phyloP scores from a whole-genome alignment of 2,888 invertebrate species.

The Cyrtodaria siliqua region DNA sequence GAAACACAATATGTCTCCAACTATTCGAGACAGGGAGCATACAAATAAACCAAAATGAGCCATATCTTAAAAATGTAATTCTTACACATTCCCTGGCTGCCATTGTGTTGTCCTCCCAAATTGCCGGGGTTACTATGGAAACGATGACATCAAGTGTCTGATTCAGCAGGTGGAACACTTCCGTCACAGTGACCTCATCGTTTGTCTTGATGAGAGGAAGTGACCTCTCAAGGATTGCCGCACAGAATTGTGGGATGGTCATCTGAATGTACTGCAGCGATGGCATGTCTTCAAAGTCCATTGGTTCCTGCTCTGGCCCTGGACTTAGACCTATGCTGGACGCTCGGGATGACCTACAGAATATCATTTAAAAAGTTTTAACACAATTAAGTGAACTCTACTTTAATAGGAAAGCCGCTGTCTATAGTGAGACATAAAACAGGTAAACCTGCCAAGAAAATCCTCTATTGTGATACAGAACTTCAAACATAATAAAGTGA shows the following conservation, averaged over 20 bases:
- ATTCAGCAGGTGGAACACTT: constrained; percentile 73
- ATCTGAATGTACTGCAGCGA: constrained; percentile 81
- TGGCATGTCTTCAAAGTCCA: constrained; percentile 79
- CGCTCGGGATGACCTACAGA: constrained; percentile 30
- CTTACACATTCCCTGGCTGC: constrained; percentile 81
- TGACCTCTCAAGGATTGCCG: constrained; percentile 76
- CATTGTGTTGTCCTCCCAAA: constrained; percentile 81
- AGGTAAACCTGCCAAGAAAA: too few species aligned
- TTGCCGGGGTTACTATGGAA: constrained; percentile 66
- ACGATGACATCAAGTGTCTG: constrained; percentile 71
- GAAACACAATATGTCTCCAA: too few species aligned
- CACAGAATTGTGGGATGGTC: constrained; percentile 82
- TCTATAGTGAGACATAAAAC: too few species aligned
- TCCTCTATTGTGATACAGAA: too few species aligned
- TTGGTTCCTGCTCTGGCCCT: constrained; percentile 67
- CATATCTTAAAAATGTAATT: too few species aligned
- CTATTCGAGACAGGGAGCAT: too few species aligned
- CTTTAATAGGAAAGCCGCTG: too few species aligned
- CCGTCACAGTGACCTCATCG: constrained; percentile 66
- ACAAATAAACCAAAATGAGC: too few species aligned
- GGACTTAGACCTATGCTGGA: constrained; percentile 72
- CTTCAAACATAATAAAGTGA: too few species aligned
- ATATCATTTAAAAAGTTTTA: too few species aligned
- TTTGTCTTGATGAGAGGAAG: constrained; percentile 76
- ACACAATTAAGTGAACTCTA: too few species aligned